These are phyloP conservation scores for Nipponia nippon DNA, from an alignment of 2,113 vertebrate species.

Conservation along the genomic window DNA sequence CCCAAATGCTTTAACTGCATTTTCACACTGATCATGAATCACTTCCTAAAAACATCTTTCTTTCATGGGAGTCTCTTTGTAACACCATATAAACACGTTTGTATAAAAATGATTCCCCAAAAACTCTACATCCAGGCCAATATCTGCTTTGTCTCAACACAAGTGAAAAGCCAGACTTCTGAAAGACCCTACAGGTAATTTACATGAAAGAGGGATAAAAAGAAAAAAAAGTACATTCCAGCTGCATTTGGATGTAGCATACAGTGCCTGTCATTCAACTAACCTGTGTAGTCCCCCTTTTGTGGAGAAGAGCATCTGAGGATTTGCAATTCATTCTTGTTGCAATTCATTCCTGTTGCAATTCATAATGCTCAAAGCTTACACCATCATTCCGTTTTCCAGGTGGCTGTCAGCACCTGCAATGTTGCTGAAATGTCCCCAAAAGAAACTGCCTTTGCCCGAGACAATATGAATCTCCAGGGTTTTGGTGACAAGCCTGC, in stretches of 20 bases:
- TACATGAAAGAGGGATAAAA: neutral
- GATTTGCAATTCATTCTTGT: conserved; percentile 37
- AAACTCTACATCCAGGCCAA: neutral
- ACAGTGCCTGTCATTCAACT: neutral
- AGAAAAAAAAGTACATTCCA: neutral
- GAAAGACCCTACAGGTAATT: neutral
- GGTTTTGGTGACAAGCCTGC: neutral
- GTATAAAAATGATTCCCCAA: neutral
- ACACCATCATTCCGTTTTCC: neutral
- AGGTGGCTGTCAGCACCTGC: neutral
- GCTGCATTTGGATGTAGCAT: neutral
- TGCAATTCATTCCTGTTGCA: conserved; percentile 1
- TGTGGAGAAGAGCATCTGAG: neutral
- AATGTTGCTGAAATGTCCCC: neutral
- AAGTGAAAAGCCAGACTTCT: neutral
- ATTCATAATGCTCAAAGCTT: neutral
- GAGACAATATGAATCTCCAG: neutral
- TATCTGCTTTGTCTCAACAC: neutral
- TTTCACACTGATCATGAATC: neutral
- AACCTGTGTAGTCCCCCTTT: neutral
- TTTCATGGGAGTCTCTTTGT: neutral
- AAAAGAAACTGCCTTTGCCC: neutral
- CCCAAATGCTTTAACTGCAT: neutral
- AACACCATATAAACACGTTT: neutral
- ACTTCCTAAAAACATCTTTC: neutral